Percentiles rank a stretch among this genome's conserved stretches.
Conservation (phyloP, 92 coral and sea anemone species). For the Pocillopora grandis region DNA sequence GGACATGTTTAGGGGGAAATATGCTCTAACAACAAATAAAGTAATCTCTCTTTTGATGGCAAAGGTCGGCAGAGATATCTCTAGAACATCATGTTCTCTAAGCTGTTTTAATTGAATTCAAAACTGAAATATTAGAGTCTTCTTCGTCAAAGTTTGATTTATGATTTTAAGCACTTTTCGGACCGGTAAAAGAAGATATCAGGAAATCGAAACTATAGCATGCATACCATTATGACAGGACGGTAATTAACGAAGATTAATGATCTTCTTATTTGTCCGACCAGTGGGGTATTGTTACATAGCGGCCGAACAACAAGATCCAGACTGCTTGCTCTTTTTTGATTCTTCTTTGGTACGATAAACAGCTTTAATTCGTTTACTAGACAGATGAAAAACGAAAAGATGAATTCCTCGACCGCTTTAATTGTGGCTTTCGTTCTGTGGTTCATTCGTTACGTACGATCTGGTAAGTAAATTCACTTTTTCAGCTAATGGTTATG, state of each 20-base stretch:
- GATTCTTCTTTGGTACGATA: background rate
- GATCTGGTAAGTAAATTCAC: background rate
- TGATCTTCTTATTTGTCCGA: slow-evolving; percentile 37
- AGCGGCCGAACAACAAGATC: slow-evolving; percentile 16
- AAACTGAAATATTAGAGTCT: too few relatives aligned
- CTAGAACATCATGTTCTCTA: too few relatives aligned
- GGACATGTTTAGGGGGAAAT: too few relatives aligned
- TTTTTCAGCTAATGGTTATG: background rate
- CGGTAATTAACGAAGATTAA: slow-evolving; percentile 69
- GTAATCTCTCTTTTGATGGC: too few relatives aligned
- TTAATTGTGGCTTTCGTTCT: background rate
- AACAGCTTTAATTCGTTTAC: background rate
- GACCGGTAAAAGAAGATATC: background rate
- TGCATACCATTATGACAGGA: slow-evolving; percentile 38
- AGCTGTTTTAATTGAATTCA: too few relatives aligned
- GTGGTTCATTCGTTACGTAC: background rate
- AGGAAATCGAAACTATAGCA: slow-evolving; percentile 3
- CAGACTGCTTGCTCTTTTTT: slow-evolving; percentile 1
- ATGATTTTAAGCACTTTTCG: background rate
- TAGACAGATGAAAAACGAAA: background rate
- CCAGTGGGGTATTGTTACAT: slow-evolving; percentile 52
- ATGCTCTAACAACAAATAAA: too few relatives aligned
- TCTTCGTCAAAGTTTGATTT: too few relatives aligned
- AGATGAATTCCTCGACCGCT: background rate
- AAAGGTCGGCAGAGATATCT: too few relatives aligned